Evolutionary conservation across 2,888 invertebrate species (phyloP).

Genomic region (Lithophane socia): DNA sequence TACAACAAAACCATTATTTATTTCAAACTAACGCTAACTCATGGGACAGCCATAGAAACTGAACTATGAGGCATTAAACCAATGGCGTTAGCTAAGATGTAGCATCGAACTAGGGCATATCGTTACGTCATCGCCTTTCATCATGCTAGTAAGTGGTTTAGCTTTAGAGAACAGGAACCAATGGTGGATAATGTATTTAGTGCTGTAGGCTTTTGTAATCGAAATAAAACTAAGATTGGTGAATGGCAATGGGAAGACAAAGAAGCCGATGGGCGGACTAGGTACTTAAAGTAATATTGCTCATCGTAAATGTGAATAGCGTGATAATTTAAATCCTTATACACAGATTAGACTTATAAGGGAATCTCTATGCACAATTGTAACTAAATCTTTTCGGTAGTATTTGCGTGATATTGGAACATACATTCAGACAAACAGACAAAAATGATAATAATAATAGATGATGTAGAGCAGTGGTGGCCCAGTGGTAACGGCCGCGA

Average conservation of each 20-base stretch:
- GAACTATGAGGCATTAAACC: constrained; percentile 12
- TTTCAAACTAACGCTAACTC: constrained; percentile 1
- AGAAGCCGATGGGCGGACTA: too few relatives aligned
- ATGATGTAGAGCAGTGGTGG: too few relatives aligned
- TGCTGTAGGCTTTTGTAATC: constrained; percentile 6
- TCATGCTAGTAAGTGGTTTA: constrained; percentile 32
- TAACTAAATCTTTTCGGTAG: too few relatives aligned
- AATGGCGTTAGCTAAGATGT: constrained; percentile 43
- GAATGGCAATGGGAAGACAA: neutral
- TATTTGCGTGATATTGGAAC: too few relatives aligned
- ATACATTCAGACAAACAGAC: too few relatives aligned
- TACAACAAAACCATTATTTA: neutral
- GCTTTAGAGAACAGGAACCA: constrained; percentile 26
- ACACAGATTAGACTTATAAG: too few relatives aligned
- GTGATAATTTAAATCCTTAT: too few relatives aligned
- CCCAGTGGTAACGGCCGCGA: too few relatives aligned
- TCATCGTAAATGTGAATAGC: too few relatives aligned
- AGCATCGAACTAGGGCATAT: constrained; percentile 50
- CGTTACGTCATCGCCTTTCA: constrained; percentile 55
- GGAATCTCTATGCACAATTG: too few relatives aligned
- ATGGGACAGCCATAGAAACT: constrained; percentile 5
- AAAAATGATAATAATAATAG: too few relatives aligned
- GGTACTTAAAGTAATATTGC: too few relatives aligned
- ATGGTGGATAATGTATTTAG: constrained; percentile 14
- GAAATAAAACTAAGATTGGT: neutral